Evolutionary conservation across 2,888 invertebrate genomes (phyloP), one percentile per base, ranked within the genome.

Genomic region (Dyspetes luteomarginatus): DNA sequence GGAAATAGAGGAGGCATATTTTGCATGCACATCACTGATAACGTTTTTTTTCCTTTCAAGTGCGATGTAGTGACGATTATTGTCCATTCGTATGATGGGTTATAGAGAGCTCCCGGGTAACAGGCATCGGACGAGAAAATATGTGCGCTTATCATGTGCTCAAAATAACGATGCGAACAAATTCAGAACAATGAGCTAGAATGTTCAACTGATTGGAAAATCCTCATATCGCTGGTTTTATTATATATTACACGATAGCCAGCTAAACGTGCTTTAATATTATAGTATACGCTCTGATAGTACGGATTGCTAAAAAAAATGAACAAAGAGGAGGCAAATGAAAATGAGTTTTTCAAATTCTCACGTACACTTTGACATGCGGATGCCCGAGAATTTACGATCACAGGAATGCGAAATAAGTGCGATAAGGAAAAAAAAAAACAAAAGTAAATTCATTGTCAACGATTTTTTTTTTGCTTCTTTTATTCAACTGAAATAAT

Each of bases 91-190:
- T 28, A 24, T 24, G 15, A n/a, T 9, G 24, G n/a, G 28, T 56
- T 17, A 56, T 45, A 28, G 45, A 12, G 43, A 69, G 28, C 5
- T 3, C 45, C 7, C 58, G 45, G n/a, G 48, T 69, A 69, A 58
- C 41, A 28, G 0, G 19, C 48, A 69, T 41, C 28, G 45, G 58
- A 69, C 43, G 28, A 2, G 9, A n/a, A 3, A 30, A 58, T 28
- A 69, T 15, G 28, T 19, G 45, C 19, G 17, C 41, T 26, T 45
- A 45, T 28, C 69, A 56, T 56, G 4, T n/a, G 55, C 24, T 24
- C 24, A 41, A 48, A 5, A 22, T 55, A 22, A 22, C 55, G 55
- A 26, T 30, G 58, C 22, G 36, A 30, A 36, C n/a, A 24, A 55
- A 45, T 28, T 15, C 17, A 41, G 17, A 41, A 17, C 28, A 17